Evolutionary conservation across 2,888 invertebrate species (phyloP).

Genomic region (Rhamphomyia laevipes): DNA sequence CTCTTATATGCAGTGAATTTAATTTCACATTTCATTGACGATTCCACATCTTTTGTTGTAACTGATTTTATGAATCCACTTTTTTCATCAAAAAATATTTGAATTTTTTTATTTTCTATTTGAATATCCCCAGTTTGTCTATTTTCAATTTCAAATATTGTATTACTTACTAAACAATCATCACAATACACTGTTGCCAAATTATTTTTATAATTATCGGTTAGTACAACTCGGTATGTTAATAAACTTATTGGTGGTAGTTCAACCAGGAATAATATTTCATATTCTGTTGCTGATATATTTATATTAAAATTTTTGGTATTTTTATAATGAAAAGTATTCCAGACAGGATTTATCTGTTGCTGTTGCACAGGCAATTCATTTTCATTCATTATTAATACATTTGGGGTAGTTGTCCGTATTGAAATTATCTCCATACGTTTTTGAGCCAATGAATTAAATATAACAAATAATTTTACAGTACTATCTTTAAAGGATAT

Average conservation of each 20-base stretch:
- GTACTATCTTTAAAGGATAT: conserved; percentile 45
- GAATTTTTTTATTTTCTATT: conserved; percentile 67
- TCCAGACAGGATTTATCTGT: conserved; percentile 77
- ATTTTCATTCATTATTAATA: conserved; percentile 58
- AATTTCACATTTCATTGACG: conserved; percentile 62
- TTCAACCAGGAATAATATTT: conserved; percentile 65
- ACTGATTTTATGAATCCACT: conserved; percentile 73
- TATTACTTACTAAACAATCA: conserved; percentile 38
- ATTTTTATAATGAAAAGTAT: conserved; percentile 40
- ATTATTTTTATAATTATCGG: conserved; percentile 33
- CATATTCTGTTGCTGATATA: conserved; percentile 46
- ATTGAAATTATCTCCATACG: conserved; percentile 68
- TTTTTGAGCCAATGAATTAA: conserved; percentile 70
- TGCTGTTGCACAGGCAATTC: conserved; percentile 52
- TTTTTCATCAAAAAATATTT: conserved; percentile 67
- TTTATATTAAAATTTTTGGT: conserved; percentile 16
- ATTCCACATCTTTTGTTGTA: conserved; percentile 62
- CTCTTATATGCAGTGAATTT: conserved; percentile 84
- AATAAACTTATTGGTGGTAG: conserved; percentile 65
- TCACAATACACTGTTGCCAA: conserved; percentile 44
- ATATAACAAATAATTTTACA: conserved; percentile 53
- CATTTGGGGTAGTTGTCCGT: conserved; percentile 53
- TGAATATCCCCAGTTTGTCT: conserved; percentile 74
- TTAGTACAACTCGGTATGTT: conserved; percentile 48
- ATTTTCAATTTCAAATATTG: conserved; percentile 46